These are phyloP conservation scores for Xenotilapia leptura DNA, from an alignment of 2,113 vertebrate species.

Conservation along the genomic window DNA sequence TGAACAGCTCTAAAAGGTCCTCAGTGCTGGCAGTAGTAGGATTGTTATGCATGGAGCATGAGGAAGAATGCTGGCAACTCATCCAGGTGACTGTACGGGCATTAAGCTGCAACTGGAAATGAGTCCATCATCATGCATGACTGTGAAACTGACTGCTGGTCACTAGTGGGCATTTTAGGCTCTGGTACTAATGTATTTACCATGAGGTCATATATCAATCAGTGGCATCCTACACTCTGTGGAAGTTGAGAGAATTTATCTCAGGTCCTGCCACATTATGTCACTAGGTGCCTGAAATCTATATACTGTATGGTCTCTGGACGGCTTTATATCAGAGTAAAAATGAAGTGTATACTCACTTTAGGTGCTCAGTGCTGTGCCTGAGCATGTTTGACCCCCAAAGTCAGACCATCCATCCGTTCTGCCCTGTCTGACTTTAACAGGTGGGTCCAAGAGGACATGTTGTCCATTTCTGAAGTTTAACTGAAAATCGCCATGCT, in stretches of 20 bases:
- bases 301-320: background rate
- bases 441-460: background rate
- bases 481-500: background rate
- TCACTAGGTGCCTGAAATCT: background rate
- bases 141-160: background rate
- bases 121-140: background rate
- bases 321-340: rapidly evolving
- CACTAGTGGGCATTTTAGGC: background rate
- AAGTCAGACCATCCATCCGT: background rate
- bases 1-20: background rate
- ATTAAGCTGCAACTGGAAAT: background rate
- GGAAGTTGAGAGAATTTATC: background rate
- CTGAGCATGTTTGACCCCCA: background rate
- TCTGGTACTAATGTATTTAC: background rate
- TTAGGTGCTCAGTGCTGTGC: background rate
- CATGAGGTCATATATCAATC: background rate
- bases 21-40: rapidly evolving
- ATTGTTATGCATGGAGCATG: background rate
- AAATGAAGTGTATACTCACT: background rate
- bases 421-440: background rate
- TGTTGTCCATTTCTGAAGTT: background rate
- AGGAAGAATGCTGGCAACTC: rapidly evolving
- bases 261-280: background rate
- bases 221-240: background rate
- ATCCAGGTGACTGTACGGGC: background rate